Evolutionary conservation across 2,797 vertebrate species (phyloP).

Genomic region (Lacerta agilis): DNA sequence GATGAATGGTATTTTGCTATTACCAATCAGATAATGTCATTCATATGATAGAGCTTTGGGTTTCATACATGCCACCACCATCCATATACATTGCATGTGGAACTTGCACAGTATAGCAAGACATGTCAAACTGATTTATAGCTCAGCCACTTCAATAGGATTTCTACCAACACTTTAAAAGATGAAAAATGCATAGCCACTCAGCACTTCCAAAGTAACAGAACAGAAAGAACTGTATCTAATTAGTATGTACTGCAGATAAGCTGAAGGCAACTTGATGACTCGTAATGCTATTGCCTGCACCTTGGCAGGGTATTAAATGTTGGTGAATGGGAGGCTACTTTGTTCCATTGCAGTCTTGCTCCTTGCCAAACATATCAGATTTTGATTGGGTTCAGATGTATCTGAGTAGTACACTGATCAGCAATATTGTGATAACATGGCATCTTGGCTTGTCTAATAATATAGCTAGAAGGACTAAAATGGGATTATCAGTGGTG

Average conservation of each 20-base stretch:
- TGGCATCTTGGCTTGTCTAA: not conserved
- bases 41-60: not conserved
- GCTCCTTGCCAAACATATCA: not conserved
- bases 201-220: not conserved
- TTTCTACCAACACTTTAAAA: not conserved
- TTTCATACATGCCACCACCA: not conserved
- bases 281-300: not conserved
- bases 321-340: not conserved
- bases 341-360: not conserved
- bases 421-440: not conserved
- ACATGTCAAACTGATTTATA: not conserved
- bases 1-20: not conserved
- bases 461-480: not conserved
- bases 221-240: not conserved
- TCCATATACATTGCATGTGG: not conserved
- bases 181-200: not conserved
- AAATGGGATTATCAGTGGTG: not conserved
- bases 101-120: too few species aligned
- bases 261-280: not conserved
- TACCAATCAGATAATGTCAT: not conserved
- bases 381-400: not conserved
- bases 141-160: not conserved
- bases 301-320: not conserved
- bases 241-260: not conserved
- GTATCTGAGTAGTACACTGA: not conserved